Evolutionary conservation across 2,113 vertebrate genomes (phyloP), one percentile per base, ranked within the genome.

Genomic region (Ursus arctos): DNA sequence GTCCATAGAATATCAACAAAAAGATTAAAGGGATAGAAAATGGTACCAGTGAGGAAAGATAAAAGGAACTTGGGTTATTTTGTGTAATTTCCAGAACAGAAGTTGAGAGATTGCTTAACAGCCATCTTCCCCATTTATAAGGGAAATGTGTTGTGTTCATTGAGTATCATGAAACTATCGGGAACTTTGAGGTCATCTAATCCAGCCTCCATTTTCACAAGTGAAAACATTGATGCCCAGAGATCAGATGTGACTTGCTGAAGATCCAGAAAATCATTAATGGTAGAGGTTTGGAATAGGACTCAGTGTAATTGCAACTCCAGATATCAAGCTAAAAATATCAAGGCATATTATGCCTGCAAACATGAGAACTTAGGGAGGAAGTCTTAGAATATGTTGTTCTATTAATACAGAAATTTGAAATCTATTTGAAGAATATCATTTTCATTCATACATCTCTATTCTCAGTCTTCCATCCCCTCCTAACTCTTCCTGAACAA

Each of bases 21-120:
- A 97, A 98, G 97, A 98, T 98, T 91, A 98, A 97, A 98, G 97
- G 94, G 10, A 95, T 88, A 92, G 92, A 67, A 97, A 98, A 96
- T 97, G 72, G 49, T 93, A 28, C 18, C 4, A 7, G 88, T 28
- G 33, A 97, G 31, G 93, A 93, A 97, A 98, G 98, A 97, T 98
- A 91, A 98, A 98, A 98, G 96, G 72, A 94, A 67, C 49, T 79
- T 83, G 47, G 53, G 59, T 91, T 94, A 97, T 97, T 98, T 96
- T 91, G 71, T 97, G 84, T 94, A 88, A 98, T 98, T 97, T 98
- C 93, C 91, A 94, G 88, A 97, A 97, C 59, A 97, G 92, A 98
- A 93, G 69, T 95, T 59, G 90, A 88, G n/a, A 94, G 55, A 92
- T 74, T 96, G 85, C 77, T 97, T 94, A 95, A 93, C 71, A 83